Conservation (phyloP, 1,140 invertebrate genomes). For the Penaeus chinensis region DNA sequence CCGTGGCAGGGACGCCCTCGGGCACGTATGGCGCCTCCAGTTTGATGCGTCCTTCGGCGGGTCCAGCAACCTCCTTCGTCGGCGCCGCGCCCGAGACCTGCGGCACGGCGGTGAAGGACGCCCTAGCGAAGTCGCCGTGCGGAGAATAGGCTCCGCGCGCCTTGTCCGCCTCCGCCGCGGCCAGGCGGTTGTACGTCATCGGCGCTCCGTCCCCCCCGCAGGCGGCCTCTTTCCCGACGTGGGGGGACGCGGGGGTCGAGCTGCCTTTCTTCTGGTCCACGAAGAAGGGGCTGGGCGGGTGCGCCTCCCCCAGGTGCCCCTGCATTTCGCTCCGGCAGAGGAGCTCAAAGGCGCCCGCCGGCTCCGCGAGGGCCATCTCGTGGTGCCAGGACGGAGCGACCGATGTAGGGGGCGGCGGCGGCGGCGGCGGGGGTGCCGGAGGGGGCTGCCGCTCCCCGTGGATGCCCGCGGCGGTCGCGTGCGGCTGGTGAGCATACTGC, state of each 20-base stretch:
- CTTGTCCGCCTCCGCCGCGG: slow-evolving; percentile 3
- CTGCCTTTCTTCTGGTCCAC: not conserved
- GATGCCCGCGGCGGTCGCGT: not conserved
- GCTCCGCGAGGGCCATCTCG: slow-evolving; percentile 15
- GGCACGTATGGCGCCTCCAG: not conserved
- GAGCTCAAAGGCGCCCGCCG: slow-evolving; percentile 21
- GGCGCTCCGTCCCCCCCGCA: not conserved
- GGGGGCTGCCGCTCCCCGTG: not conserved
- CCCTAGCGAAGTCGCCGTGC: slow-evolving; percentile 2
- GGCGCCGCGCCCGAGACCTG: not conserved
- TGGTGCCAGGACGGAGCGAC: slow-evolving; percentile 29
- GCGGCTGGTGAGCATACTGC: not conserved
- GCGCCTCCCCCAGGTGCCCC: not conserved
- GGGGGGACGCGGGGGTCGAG: not conserved
- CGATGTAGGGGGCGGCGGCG: not conserved
- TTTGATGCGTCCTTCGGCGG: not conserved
- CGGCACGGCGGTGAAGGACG: not conserved
- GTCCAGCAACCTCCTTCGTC: not conserved
- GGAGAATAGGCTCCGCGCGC: not conserved
- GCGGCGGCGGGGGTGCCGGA: too few species aligned
- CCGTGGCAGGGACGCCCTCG: not conserved
- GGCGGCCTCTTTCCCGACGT: not conserved
- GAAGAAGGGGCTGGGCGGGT: not conserved
- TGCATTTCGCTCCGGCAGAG: slow-evolving; percentile 7
- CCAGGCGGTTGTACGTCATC: not conserved